Conservation (phyloP, 2,797 vertebrate genomes). For the Tachyglossus aculeatus region DNA sequence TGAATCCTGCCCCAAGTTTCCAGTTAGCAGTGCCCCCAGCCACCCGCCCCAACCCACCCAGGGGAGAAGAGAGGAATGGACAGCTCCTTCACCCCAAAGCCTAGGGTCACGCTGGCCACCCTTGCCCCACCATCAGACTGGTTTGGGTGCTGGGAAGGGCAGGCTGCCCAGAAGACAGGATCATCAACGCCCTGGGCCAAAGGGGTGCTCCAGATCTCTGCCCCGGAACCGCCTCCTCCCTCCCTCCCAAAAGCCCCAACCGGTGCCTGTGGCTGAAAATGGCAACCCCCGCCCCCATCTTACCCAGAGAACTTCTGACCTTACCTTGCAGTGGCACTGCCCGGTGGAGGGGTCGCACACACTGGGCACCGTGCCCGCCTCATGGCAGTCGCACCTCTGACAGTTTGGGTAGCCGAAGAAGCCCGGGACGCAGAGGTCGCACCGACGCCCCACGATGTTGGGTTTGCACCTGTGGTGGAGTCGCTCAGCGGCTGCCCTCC, state of each 20-base stretch:
- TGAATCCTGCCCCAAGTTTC: no score
- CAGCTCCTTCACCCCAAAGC: no score
- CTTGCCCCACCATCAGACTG: no score
- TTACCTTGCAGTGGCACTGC: slow-evolving; percentile 93
- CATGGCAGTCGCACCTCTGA: slow-evolving; percentile 86
- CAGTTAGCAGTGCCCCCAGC: no score
- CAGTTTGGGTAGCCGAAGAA: slow-evolving; percentile 90
- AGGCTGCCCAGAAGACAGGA: no score
- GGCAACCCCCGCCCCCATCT: no score
- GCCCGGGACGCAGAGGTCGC: slow-evolving; percentile 86
- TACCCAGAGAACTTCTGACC: no score
- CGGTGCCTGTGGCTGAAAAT: rapidly evolving
- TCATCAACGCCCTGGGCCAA: background rate
- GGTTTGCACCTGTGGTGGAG: slow-evolving; percentile 82
- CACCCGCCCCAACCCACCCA: no score
- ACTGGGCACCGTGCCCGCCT: slow-evolving; percentile 81
- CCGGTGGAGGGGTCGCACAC: slow-evolving; percentile 85
- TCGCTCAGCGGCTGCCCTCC: background rate
- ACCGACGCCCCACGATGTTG: slow-evolving; percentile 87
- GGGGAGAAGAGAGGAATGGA: no score
- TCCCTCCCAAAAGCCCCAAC: rapidly evolving
- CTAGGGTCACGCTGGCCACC: no score
- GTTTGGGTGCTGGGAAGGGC: no score
- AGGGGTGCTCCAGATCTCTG: background rate
- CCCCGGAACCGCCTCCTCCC: background rate